Percentiles rank a stretch among this genome's conserved stretches.
phyloP scores from a whole-genome alignment of 2,888 invertebrate species.

The Cantharis rustica region DNA sequence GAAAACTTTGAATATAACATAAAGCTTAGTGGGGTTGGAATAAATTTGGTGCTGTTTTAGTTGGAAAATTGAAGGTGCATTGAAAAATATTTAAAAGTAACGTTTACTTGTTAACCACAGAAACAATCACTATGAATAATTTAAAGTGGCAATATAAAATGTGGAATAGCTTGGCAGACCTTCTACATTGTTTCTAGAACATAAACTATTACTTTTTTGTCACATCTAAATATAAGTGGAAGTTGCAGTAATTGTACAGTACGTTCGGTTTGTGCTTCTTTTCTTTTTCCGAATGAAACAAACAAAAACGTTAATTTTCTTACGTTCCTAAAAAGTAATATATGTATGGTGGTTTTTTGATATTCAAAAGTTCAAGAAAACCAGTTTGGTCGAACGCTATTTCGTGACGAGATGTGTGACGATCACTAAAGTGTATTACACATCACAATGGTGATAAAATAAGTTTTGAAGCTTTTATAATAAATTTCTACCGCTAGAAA shows the following conservation, averaged over 20 bases:
- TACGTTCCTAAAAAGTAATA: not conserved
- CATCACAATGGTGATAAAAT: not conserved
- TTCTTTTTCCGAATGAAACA: not conserved
- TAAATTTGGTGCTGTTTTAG: too few relatives aligned
- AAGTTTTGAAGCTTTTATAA: not conserved
- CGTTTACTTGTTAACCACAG: not conserved
- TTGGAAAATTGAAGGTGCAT: too few relatives aligned
- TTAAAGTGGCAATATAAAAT: not conserved
- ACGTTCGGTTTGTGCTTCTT: not conserved
- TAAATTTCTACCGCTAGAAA: conserved; percentile 7
- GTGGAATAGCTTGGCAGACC: not conserved
- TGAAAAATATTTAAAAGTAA: not conserved
- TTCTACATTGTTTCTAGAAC: not conserved
- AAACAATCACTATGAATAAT: not conserved
- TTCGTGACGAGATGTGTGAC: not conserved
- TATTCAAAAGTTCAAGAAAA: not conserved
- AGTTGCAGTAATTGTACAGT: not conserved
- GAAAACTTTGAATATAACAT: too few relatives aligned
- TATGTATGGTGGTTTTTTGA: not conserved
- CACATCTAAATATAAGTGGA: not conserved
- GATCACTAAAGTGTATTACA: not conserved
- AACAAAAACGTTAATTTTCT: not conserved
- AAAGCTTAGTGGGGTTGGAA: too few relatives aligned
- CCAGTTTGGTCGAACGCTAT: not conserved
- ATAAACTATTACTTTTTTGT: not conserved